These are phyloP conservation scores for Drosophila obscura DNA, from an alignment of 1,140 invertebrate genomes.

Conservation along the genomic window DNA sequence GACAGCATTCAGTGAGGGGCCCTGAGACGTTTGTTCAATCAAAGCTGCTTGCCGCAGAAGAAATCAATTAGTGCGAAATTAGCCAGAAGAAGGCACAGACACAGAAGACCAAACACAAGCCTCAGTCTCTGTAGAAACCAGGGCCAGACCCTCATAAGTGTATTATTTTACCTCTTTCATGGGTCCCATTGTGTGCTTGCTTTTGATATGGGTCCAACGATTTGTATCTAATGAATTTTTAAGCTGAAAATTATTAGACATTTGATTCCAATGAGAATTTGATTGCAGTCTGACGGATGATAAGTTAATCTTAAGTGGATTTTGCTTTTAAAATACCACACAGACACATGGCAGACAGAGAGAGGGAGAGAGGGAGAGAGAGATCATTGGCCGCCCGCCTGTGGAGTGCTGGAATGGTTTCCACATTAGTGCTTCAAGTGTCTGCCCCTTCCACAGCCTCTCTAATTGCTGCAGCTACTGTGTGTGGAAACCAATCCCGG, in stretches of 20 bases:
- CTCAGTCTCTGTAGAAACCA: too few species aligned
- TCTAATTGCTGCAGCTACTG: conserved; percentile 37
- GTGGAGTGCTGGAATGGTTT: conserved; percentile 21
- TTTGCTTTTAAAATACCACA: conserved; percentile 54
- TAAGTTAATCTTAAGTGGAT: conserved; percentile 80
- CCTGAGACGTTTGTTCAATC: conserved; percentile 57
- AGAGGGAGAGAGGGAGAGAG: conserved; percentile 5
- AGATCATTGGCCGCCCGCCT: conserved; percentile 24
- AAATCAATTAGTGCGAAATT: conserved; percentile 81
- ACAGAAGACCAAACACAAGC: conserved; percentile 2
- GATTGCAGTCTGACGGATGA: conserved; percentile 48
- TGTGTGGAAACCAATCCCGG: background rate
- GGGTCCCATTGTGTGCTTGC: conserved; percentile 59
- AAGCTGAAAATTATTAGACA: conserved; percentile 76
- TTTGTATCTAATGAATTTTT: conserved; percentile 78
- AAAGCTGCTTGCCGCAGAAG: conserved; percentile 64
- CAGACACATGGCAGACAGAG: conserved; percentile 15
- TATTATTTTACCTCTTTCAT: conserved; percentile 57
- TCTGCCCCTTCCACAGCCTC: conserved; percentile 2
- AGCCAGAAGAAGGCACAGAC: conserved; percentile 49
- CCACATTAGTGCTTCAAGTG: conserved; percentile 36
- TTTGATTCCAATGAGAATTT: conserved; percentile 59
- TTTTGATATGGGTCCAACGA: conserved; percentile 72
- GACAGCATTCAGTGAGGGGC: conserved; percentile 46
- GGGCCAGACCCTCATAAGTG: conserved; percentile 33